Percentiles rank a stretch among this genome's conserved stretches.
phyloP scores from a whole-genome alignment of 2,888 invertebrate species.

The Synanthedon vespiformis region DNA sequence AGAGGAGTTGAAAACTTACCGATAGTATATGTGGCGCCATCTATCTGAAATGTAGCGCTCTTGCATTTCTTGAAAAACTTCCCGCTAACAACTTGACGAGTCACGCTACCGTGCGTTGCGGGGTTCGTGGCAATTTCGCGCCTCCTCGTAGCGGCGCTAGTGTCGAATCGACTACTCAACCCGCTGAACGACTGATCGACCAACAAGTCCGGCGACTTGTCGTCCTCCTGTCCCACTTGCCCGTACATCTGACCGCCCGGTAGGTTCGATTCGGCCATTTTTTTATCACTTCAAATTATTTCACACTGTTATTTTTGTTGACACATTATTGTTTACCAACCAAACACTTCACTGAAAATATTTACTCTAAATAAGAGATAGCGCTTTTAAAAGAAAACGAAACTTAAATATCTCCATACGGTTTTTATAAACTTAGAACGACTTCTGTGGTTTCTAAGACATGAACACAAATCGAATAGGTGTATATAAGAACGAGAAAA shows the following conservation, averaged over 20 bases:
- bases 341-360: background rate
- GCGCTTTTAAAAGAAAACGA: background rate
- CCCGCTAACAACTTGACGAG: constrained; percentile 61
- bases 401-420: background rate
- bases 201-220: constrained; percentile 41
- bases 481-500: too few relatives aligned
- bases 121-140: constrained; percentile 56
- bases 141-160: constrained; percentile 45
- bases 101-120: constrained; percentile 61
- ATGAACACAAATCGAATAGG: too few relatives aligned
- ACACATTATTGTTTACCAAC: background rate
- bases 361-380: background rate
- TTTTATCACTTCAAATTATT: constrained; percentile 35
- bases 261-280: constrained; percentile 21
- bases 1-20: constrained; percentile 65
- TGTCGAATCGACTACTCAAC: constrained; percentile 55
- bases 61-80: constrained; percentile 85
- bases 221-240: constrained; percentile 43
- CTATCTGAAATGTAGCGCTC: constrained; percentile 88
- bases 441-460: too few relatives aligned
- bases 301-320: constrained; percentile 8
- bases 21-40: constrained; percentile 88
- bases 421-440: background rate
- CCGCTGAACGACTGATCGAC: constrained; percentile 55
- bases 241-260: constrained; percentile 39